Evolutionary conservation across 1,140 invertebrate genomes (phyloP), one percentile per base, ranked within the genome.

Genomic region (Caenorhabditis tropicalis): DNA sequence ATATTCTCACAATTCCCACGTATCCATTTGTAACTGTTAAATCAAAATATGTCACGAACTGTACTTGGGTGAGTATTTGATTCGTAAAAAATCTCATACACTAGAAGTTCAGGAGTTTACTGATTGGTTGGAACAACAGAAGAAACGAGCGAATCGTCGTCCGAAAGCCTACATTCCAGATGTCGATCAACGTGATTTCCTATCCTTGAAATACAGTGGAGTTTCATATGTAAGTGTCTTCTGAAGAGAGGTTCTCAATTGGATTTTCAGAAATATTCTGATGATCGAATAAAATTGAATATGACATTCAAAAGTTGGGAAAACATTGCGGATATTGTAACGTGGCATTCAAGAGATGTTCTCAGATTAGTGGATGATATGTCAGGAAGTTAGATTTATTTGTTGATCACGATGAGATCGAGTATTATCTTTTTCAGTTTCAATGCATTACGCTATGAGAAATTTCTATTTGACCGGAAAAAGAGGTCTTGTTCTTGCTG

Each of bases 401-500:
- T 6, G 6, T 6, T 27, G 1, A 4, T 19, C 10, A 27, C 7
- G 12, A 56, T 56, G 24, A 27, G 2, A 27, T n/a, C 5, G 12
- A 15, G 9, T 27, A 10, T 56, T 27, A 4, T 16, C 12, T 80
- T 43, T 82, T 82, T 56, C 81, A 82, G 81, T 56, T 10, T 51
- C 51, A 1, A 60, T 82, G 48, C 51, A 82, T 39, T 60, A 82
- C 19, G 81, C 81, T 0, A 82, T 82, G 81, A 82, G 43, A 24
- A 29, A 31, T 9, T 58, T 36, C 24, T 27, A 56, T 56, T 19
- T 82, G n/a, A 15, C 31, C 43, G 81, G 53, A 21, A 82, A 60
- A 27, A 1, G 49, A 46, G 53, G 81, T 16, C 29, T 60, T 16
- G 43, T 82, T 43, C 21, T 82, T 6, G 82, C 33, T 6, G 46